Base-by-base conservation (phyloP, 64 coral and sea anemone species). In the Actinia equina region DNA sequence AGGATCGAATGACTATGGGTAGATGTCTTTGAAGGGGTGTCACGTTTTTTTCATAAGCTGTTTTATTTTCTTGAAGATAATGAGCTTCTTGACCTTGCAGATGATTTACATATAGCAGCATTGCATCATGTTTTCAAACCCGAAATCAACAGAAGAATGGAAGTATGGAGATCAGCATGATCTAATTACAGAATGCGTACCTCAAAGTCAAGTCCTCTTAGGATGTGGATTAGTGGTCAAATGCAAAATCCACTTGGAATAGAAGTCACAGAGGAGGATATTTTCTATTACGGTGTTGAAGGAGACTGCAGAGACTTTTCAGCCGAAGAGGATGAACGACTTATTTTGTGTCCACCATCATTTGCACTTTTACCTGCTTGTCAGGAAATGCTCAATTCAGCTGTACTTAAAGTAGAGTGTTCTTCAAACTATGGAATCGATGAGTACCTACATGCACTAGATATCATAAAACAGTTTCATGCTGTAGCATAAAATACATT, bases 381-480 rank as follows among this genome's bases (percentile, higher is more conserved):
- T 41, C 65, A 53, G 52, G 85, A 85, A 44, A 53, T 80, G 57
- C 70, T 89, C 67, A 23, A 89, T 53, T 9, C 18, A 88, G 74
- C 88, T 88, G 87, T 93, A 77, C 59, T 83, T 88, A 16, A 77
- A 58, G 79, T 55, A 84, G 89, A 83, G 79, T 78, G 44, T 55
- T 94, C 88, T 30, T 77, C 84, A 62, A 90, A 94, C 79, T 94
- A 86, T 90, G 88, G 93, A 90, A 94, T 94, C 77, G 77, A 94
- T 90, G 59, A 89, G 5, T 94, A 90, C 69, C 74, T 94, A 17
- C 64, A 94, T 71, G 78, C 88, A 87, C 77, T 87, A 79, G 84
- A 80, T 41, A 91, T 77, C 18, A 77, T 77, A 77, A 27, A 77
- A 77, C 71, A 77, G 26, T 77, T 77, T 77, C 71, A 77, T 77